A percentile compares a stretch with the other conserved stretches of the same genome.
Evolutionary conservation across 2,797 vertebrate species (phyloP).

Genomic region (Tiaroga cobitis): DNA sequence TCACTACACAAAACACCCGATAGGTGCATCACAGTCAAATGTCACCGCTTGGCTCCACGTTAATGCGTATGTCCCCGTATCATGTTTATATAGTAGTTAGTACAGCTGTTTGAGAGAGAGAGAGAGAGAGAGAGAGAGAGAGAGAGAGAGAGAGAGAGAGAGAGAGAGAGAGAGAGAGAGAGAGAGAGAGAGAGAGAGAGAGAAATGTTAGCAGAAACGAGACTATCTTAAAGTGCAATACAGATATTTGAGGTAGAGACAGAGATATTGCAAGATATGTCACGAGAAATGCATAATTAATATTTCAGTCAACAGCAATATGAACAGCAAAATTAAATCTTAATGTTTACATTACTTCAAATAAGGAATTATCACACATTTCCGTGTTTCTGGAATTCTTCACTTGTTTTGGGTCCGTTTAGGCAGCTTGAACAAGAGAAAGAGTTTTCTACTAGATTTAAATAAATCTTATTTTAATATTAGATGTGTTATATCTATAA

Average conservation of each 20-base stretch:
- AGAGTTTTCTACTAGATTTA: not conserved
- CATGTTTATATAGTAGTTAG: slow-evolving; percentile 67
- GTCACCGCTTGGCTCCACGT: slow-evolving; percentile 39
- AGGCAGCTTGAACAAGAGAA: not conserved
- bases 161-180: slow-evolving; percentile 38
- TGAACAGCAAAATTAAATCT: too few relatives aligned
- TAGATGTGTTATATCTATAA: too few relatives aligned
- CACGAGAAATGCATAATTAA: not conserved
- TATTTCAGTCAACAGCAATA: not conserved
- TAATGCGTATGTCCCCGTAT: slow-evolving; percentile 57
- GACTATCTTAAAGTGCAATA: not conserved
- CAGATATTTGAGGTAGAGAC: not conserved
- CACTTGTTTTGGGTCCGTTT: not conserved
- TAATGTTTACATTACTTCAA: too few relatives aligned
- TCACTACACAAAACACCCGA: slow-evolving; percentile 33
- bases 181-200: too few relatives aligned
- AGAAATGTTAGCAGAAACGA: slow-evolving; percentile 12
- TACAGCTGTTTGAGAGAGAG: slow-evolving; percentile 70
- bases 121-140: slow-evolving; percentile 38
- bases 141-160: too few relatives aligned
- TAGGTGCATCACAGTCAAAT: slow-evolving; percentile 46
- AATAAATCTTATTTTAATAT: not conserved
- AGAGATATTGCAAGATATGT: too few relatives aligned
- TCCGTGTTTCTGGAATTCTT: not conserved
- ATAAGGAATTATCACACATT: not conserved